phyloP scores from a whole-genome alignment of 2,797 vertebrate genomes.

The Sciurus carolinensis region DNA sequence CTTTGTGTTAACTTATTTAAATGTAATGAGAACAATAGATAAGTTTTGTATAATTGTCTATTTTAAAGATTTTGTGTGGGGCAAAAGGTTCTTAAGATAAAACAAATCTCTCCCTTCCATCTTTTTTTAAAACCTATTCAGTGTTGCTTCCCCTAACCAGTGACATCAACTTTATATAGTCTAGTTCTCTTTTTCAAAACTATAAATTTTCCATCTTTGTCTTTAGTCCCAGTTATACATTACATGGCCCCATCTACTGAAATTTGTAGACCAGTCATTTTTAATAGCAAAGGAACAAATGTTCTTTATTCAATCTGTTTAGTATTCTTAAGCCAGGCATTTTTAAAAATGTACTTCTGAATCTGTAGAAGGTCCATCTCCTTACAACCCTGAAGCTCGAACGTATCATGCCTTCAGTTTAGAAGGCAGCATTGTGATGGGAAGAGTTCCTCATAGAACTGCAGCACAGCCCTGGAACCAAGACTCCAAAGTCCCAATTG shows the following conservation, averaged over 20 bases:
- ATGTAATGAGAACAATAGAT: slow-evolving; percentile 84
- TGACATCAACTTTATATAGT: slow-evolving; percentile 74
- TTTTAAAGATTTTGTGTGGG: slow-evolving; percentile 87
- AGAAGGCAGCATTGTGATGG: not conserved
- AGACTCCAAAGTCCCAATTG: not conserved
- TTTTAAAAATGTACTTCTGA: slow-evolving; percentile 60
- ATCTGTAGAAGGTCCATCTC: slow-evolving; percentile 46
- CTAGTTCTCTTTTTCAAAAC: slow-evolving; percentile 65
- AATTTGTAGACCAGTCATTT: slow-evolving; percentile 67
- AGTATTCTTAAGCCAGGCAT: slow-evolving; percentile 68
- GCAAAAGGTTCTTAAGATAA: slow-evolving; percentile 80
- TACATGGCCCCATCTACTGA: not conserved
- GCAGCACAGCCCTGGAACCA: slow-evolving; percentile 1
- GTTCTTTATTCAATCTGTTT: slow-evolving; percentile 72
- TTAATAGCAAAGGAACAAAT: slow-evolving; percentile 75
- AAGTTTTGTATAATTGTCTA: slow-evolving; percentile 86
- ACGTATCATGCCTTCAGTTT: slow-evolving; percentile 1
- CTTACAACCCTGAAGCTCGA: slow-evolving; percentile 72
- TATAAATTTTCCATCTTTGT: slow-evolving; percentile 38
- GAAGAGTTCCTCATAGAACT: not conserved
- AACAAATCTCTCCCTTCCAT: slow-evolving; percentile 75
- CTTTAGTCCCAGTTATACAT: slow-evolving; percentile 39
- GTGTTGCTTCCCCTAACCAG: slow-evolving; percentile 77
- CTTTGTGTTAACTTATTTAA: slow-evolving; percentile 88
- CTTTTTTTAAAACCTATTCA: slow-evolving; percentile 79